phyloP scores from a whole-genome alignment of 2,888 invertebrate species.

The Spisula subtruncata region DNA sequence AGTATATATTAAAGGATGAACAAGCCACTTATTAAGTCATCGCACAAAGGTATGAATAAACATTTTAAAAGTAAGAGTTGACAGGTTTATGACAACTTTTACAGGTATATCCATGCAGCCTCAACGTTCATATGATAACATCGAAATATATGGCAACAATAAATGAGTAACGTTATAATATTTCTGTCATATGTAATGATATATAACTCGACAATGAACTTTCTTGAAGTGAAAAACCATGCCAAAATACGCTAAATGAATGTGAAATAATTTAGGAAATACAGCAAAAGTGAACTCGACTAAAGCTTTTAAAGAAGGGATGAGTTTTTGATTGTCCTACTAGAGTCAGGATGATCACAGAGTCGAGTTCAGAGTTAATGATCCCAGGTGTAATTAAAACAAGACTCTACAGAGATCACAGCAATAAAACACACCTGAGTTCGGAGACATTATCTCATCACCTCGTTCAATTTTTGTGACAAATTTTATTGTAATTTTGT shows the following conservation, averaged over 20 bases:
- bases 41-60: background rate
- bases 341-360: conserved; percentile 1
- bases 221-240: background rate
- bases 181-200: background rate
- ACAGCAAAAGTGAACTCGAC: background rate
- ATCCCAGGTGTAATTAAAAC: background rate
- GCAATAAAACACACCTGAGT: too few relatives aligned
- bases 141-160: background rate
- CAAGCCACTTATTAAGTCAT: background rate
- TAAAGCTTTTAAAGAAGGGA: background rate
- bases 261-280: background rate
- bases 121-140: background rate
- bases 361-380: background rate
- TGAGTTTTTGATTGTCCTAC: background rate
- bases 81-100: conserved; percentile 1
- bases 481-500: too few relatives aligned
- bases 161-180: background rate
- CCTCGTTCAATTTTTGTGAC: too few relatives aligned
- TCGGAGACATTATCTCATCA: too few relatives aligned
- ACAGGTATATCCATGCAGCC: background rate
- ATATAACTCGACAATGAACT: background rate
- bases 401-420: background rate
- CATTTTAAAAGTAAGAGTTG: background rate
- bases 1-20: background rate
- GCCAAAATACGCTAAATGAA: background rate